Evolutionary conservation across 2,113 vertebrate genomes (phyloP).

Genomic region (Maylandia zebra): DNA sequence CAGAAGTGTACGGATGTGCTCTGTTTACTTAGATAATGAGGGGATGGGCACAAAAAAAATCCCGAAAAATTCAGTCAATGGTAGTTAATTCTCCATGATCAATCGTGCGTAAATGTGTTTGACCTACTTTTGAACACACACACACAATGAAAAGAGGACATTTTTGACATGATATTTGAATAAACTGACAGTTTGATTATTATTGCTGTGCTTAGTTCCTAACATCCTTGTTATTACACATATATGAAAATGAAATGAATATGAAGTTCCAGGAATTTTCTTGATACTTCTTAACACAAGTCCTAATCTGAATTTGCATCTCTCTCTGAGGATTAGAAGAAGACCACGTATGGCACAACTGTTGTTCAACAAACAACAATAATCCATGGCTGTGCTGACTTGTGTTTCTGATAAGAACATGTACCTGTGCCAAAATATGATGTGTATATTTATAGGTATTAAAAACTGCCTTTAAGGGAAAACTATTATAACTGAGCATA

Average conservation of each 20-base stretch:
- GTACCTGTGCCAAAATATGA: not conserved
- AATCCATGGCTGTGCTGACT: not conserved
- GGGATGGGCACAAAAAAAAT: not conserved
- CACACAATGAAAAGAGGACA: not conserved
- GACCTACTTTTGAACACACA: conserved; percentile 56
- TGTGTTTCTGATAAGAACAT: not conserved
- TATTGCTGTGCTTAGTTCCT: not conserved
- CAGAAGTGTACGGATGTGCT: conserved; percentile 9
- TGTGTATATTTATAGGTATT: not conserved
- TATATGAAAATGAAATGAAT: not conserved
- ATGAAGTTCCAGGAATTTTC: not conserved
- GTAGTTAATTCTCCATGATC: conserved; percentile 51
- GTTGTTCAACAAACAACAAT: not conserved
- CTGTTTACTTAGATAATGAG: conserved; percentile 47
- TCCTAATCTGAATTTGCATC: not conserved
- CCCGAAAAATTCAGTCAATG: conserved; percentile 34
- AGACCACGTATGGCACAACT: not conserved
- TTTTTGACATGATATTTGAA: not conserved
- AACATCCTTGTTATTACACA: not conserved
- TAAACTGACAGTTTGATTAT: not conserved
- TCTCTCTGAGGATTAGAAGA: not conserved
- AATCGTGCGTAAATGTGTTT: conserved; percentile 55
- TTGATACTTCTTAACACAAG: not conserved
- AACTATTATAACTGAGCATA: not conserved
- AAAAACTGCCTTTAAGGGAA: not conserved